Evolutionary conservation across 2,113 vertebrate genomes (phyloP), one percentile per base, ranked within the genome.

Genomic region (Phoxinus phoxinus): DNA sequence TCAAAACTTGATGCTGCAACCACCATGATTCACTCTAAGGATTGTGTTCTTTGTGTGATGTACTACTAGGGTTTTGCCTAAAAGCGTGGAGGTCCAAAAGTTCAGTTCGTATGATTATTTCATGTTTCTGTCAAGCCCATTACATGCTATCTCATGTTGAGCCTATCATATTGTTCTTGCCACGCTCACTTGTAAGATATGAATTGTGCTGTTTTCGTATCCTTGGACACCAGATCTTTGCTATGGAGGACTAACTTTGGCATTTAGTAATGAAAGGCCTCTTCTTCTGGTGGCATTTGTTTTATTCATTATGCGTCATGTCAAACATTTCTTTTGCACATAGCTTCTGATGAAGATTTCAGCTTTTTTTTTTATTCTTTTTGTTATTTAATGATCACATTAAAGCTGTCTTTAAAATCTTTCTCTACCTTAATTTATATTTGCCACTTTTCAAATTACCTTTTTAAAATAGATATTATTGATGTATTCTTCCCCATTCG

Each of bases 1-100:
- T 15, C 15, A 79, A 79, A 79, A 7, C 76, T 59, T 35, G 56
- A 61, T 61, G 53, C 76, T 61, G 76, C 32, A 79, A 56, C 76
- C 53, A 59, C 1, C 76, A 41, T 41, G 56, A n/a, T 61, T 79
- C 56, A 61, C 56, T 79, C 51, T 44, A n/a, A 61, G 35, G 35
- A 79, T 44, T 44, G 56, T 25, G 32, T 56, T 59, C 32, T 59
- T 23, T 0, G 3, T 79, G 56, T 79, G 35, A 41, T 61, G 56
- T 79, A 58, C 25, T 75, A 27, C 69, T 25, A 15, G 72, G 71
- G n/a, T 27, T 74, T 48, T 74, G 71, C 41, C n/a, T 27, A 73
- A 27, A 41, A 74, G 41, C 21, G 1, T 48, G 41, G 23, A 27
- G 71, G 23, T 74, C 41, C 37, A 46, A n/a, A 73, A 25, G 37